These are phyloP conservation scores for Zosterops hypoxanthus DNA, from an alignment of 2,113 vertebrate genomes.

Conservation along the genomic window DNA sequence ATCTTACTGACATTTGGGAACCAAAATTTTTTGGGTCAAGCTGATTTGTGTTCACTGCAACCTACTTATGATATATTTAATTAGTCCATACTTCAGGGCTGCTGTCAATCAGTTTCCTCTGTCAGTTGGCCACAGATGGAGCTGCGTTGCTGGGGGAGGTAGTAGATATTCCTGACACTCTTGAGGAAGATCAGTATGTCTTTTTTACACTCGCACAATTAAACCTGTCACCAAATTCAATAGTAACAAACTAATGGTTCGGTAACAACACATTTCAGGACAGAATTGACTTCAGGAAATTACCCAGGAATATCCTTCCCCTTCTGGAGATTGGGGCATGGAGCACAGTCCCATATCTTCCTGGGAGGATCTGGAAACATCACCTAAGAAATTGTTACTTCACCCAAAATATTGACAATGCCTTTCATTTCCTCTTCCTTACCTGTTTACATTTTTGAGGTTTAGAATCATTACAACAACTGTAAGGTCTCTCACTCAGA, in stretches of 20 bases:
- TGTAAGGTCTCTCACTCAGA: neutral
- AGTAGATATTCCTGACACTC: neutral
- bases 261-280: neutral
- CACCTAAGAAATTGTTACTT: neutral
- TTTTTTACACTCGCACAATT: neutral
- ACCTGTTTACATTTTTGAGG: neutral
- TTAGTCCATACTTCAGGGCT: constrained; percentile 40
- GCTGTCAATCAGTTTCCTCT: constrained; percentile 44
- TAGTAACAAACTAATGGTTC: neutral
- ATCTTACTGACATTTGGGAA: constrained; percentile 22
- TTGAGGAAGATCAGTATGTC: neutral
- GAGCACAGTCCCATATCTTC: neutral
- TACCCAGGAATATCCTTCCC: neutral
- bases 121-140: neutral
- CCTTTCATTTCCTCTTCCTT: neutral
- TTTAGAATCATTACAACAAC: neutral
- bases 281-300: neutral
- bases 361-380: neutral
- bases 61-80: constrained; percentile 51
- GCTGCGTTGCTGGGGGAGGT: neutral
- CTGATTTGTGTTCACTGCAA: constrained; percentile 40
- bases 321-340: neutral
- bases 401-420: neutral
- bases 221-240: neutral
- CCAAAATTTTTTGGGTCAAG: constrained; percentile 49